Conservation (phyloP, 2,113 vertebrate genomes). For the Mugil cephalus region DNA sequence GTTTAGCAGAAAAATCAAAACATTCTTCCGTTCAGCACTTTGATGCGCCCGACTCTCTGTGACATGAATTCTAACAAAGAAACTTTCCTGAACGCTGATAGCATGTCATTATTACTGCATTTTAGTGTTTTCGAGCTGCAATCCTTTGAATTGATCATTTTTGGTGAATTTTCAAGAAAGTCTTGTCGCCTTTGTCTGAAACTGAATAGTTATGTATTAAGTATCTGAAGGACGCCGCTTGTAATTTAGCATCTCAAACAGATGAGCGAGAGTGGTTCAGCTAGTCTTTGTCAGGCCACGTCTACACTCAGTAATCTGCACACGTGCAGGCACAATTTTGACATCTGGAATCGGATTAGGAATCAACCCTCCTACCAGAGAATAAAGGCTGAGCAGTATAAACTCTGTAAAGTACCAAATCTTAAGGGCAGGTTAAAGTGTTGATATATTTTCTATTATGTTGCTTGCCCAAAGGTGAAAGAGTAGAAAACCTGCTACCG, state of each 20-base stretch:
- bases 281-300: too few species aligned
- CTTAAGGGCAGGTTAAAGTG: background rate
- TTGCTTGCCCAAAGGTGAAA: background rate
- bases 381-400: too few species aligned
- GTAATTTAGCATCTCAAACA: background rate
- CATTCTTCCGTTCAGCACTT: conserved; percentile 20
- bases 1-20: conserved; percentile 36
- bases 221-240: background rate
- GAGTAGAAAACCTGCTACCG: background rate
- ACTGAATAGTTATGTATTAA: background rate
- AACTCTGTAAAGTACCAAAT: too few species aligned
- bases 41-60: conserved; percentile 32
- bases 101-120: background rate
- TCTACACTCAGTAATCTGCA: background rate
- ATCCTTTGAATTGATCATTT: conserved; percentile 18
- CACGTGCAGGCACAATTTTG: background rate
- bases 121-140: background rate
- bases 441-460: background rate
- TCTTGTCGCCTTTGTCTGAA: conserved; percentile 4
- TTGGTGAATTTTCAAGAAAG: conserved; percentile 17
- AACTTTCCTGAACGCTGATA: conserved; percentile 19
- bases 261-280: background rate
- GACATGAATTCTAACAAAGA: conserved; percentile 17
- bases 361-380: background rate
- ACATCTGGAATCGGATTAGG: background rate